phyloP scores from a whole-genome alignment of 2,888 invertebrate genomes.

The Lochmaea capreae region DNA sequence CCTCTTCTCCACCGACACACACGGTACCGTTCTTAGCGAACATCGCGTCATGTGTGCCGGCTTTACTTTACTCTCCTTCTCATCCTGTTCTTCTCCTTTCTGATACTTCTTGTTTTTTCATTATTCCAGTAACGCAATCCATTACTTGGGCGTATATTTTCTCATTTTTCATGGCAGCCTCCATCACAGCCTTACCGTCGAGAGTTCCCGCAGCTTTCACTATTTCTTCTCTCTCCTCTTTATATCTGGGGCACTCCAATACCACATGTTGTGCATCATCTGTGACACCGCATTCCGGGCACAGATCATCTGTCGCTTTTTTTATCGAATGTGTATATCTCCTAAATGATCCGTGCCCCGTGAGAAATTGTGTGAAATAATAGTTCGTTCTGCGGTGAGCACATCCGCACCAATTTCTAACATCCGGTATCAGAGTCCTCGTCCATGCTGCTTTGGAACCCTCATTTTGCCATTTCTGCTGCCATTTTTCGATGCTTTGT shows the following conservation, averaged over 20 bases:
- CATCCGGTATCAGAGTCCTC: constrained; percentile 14
- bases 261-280: background rate
- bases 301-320: background rate
- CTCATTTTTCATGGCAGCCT: too few species aligned
- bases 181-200: background rate
- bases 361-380: too few species aligned
- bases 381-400: constrained; percentile 18
- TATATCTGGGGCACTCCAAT: background rate
- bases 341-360: background rate
- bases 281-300: background rate
- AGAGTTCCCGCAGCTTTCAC: background rate
- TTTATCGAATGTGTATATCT: background rate
- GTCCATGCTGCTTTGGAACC: constrained; percentile 17
- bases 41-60: too few species aligned
- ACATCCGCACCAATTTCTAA: constrained; percentile 13
- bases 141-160: too few species aligned
- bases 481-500: constrained; percentile 10
- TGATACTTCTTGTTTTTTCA: too few species aligned
- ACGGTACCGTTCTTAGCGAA: too few species aligned
- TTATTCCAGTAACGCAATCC: too few species aligned
- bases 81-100: too few species aligned
- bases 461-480: constrained; percentile 14
- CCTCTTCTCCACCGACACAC: too few species aligned
- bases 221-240: too few species aligned
- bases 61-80: too few species aligned